These are phyloP conservation scores for Xiphophorus maculatus DNA, from an alignment of 2,113 vertebrate genomes.

Conservation along the genomic window DNA sequence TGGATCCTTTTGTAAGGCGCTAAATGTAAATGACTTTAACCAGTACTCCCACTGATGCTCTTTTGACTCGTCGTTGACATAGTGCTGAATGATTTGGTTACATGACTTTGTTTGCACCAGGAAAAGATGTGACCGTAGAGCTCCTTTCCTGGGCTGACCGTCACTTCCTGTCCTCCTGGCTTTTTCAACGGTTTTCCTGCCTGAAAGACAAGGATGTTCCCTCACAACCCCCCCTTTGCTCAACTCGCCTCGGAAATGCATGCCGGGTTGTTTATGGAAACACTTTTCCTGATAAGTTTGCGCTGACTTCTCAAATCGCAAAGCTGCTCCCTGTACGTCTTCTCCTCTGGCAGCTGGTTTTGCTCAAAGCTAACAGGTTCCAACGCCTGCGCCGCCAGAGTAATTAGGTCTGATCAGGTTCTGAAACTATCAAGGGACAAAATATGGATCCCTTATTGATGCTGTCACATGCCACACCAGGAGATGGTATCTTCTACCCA, in stretches of 20 bases:
- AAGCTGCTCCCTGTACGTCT: conserved; percentile 13
- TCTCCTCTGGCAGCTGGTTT: conserved; percentile 11
- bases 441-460: conserved; percentile 67
- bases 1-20: background rate
- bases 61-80: conserved; percentile 21
- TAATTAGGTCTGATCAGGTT: conserved; percentile 43
- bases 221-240: conserved; percentile 3
- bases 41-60: background rate
- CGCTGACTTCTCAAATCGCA: conserved; percentile 1
- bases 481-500: background rate
- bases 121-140: conserved; percentile 34
- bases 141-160: conserved; percentile 23
- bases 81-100: conserved; percentile 9
- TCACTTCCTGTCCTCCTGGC: conserved; percentile 1
- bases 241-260: conserved; percentile 2
- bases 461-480: conserved; percentile 49
- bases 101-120: conserved; percentile 22
- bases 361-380: conserved; percentile 42
- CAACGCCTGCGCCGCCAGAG: conserved; percentile 28
- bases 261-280: conserved; percentile 5
- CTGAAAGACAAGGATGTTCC: conserved; percentile 37
- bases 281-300: conserved; percentile 31
- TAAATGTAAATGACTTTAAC: conserved; percentile 19
- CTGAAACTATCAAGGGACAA: conserved; percentile 38
- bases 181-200: conserved; percentile 41